phyloP scores from a whole-genome alignment of 2,888 invertebrate genomes.

The Mesodorylaimus sp. region DNA sequence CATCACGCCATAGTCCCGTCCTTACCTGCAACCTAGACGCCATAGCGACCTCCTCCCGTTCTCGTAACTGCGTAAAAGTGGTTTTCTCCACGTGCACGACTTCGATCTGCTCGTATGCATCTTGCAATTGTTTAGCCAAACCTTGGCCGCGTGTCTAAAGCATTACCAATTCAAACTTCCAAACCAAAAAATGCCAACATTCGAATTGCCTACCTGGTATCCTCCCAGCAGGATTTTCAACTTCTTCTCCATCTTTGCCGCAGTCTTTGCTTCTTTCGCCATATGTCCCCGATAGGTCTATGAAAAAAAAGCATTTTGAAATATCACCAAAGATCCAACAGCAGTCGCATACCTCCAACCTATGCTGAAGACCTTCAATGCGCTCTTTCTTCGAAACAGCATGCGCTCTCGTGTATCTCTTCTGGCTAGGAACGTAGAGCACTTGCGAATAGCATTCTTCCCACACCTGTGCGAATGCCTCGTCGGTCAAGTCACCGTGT shows the following conservation, averaged over 20 bases:
- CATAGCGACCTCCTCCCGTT: conserved; percentile 71
- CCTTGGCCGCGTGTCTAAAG: conserved; percentile 51
- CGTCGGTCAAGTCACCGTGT: conserved; percentile 75
- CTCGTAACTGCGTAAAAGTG: conserved; percentile 70
- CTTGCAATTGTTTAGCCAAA: conserved; percentile 41
- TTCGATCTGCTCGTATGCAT: conserved; percentile 59
- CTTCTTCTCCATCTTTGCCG: conserved; percentile 93
- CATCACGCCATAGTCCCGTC: background rate
- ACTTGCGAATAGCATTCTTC: conserved; percentile 82
- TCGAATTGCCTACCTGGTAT: conserved; percentile 47
- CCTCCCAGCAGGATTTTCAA: conserved; percentile 81
- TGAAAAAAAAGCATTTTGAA: conserved; percentile 11
- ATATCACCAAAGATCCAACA: too few species aligned
- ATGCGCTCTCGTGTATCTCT: conserved; percentile 77
- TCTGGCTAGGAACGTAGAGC: conserved; percentile 72
- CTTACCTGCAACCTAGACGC: conserved; percentile 66
- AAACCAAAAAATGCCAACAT: conserved; percentile 12
- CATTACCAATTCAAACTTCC: conserved; percentile 5
- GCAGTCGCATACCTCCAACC: conserved; percentile 52
- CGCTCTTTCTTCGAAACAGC: conserved; percentile 87
- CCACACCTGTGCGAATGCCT: conserved; percentile 86
- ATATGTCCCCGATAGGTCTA: conserved; percentile 73
- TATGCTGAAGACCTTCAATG: conserved; percentile 73
- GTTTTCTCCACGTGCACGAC: conserved; percentile 68
- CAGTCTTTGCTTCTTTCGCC: conserved; percentile 86